Conservation (phyloP, 2,888 invertebrate genomes). For the Pandemis cinnamomeana region DNA sequence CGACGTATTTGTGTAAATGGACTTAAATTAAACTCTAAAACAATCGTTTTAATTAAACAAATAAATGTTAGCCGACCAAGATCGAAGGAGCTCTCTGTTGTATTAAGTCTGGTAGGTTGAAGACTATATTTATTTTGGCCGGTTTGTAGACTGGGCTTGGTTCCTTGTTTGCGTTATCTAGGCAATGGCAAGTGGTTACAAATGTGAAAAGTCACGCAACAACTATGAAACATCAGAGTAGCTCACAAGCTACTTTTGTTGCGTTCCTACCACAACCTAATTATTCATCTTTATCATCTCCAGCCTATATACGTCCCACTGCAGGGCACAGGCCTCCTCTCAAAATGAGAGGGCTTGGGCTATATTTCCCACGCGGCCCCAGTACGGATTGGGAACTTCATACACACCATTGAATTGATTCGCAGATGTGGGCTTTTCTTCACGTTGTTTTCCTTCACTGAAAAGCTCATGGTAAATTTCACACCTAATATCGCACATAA, state of each 20-base stretch:
- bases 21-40: slow-evolving; percentile 57
- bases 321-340: no score
- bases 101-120: not conserved
- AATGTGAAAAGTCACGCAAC: slow-evolving; percentile 80
- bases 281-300: no score
- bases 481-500: no score
- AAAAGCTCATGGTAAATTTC: no score
- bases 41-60: slow-evolving; percentile 67
- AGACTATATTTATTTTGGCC: slow-evolving; percentile 17
- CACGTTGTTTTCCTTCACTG: no score
- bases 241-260: not conserved
- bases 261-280: no score
- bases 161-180: slow-evolving; percentile 65
- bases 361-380: no score
- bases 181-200: slow-evolving; percentile 61
- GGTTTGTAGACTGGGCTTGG: slow-evolving; percentile 38
- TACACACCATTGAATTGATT: no score
- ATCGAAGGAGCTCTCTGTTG: not conserved
- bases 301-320: no score
- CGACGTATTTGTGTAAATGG: slow-evolving; percentile 54
- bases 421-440: no score
- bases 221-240: slow-evolving; percentile 37
- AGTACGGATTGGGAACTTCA: no score
- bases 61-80: slow-evolving; percentile 51
- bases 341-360: no score